These are phyloP conservation scores for Anarsia innoxiella DNA, from an alignment of 2,888 invertebrate genomes.

Conservation along the genomic window DNA sequence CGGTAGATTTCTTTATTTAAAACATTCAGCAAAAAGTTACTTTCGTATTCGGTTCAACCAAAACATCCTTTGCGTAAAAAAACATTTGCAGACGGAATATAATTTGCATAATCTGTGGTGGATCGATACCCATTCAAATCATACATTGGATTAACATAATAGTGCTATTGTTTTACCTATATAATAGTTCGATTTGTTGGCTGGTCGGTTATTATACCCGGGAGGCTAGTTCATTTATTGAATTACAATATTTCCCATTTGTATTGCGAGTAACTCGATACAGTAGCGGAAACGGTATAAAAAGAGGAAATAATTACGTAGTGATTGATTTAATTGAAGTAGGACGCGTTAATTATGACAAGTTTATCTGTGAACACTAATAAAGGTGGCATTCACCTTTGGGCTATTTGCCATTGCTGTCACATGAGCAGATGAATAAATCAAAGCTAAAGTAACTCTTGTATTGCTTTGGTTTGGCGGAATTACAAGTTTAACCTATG, in stretches of 20 bases:
- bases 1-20: conserved; percentile 10
- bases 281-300: no score
- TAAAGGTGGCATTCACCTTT: conserved; percentile 11
- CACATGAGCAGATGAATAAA: no score
- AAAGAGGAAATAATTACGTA: no score
- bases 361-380: conserved; percentile 9
- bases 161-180: conserved; percentile 39
- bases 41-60: conserved; percentile 8
- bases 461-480: no score
- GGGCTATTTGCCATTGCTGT: no score
- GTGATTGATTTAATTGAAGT: no score
- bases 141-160: conserved; percentile 40
- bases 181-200: neutral
- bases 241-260: no score
- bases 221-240: no score
- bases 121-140: conserved; percentile 36
- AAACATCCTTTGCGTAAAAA: conserved; percentile 5
- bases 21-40: conserved; percentile 13
- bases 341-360: conserved; percentile 8
- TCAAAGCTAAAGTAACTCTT: no score
- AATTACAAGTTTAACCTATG: no score
- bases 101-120: conserved; percentile 7
- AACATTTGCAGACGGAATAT: conserved; percentile 9
- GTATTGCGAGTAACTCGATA: no score
- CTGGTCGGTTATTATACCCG: no score